Percentiles rank a stretch among this genome's conserved stretches.
Conservation (phyloP, 1,140 invertebrate genomes). For the Pristionchus pacificus region DNA sequence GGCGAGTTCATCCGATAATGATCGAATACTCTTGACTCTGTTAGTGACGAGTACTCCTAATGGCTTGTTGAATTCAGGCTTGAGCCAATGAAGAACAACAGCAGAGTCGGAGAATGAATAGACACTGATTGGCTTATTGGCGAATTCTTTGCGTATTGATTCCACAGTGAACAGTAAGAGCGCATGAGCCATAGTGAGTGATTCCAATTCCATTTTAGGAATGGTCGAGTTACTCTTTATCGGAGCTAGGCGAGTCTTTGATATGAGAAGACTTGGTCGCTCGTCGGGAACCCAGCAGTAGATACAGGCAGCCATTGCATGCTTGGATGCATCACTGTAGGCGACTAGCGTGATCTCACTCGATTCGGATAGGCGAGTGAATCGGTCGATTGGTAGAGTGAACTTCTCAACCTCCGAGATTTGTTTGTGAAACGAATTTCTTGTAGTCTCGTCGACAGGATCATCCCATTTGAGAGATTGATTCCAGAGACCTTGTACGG, state of each 20-base stretch:
- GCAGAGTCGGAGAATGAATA: neutral
- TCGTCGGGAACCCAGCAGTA: no score
- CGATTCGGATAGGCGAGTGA: no score
- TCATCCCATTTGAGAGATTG: no score
- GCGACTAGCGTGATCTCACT: no score
- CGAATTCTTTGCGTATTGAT: neutral
- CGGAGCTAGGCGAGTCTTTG: neutral
- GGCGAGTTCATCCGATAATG: neutral
- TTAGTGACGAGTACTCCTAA: neutral
- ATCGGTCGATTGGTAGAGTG: no score
- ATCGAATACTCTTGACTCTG: neutral
- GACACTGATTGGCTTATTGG: neutral
- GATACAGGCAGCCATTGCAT: no score
- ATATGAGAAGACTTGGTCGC: neutral
- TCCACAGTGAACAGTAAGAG: neutral
- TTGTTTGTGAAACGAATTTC: no score
- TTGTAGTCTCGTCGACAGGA: no score
- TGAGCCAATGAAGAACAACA: neutral
- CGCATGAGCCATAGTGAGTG: neutral
- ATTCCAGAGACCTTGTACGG: no score
- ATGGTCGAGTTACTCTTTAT: neutral
- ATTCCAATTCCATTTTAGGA: neutral
- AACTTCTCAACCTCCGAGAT: no score
- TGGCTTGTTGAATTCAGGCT: neutral
- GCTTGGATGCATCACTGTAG: no score